Percentiles rank a stretch among this genome's conserved stretches.
phyloP scores from a whole-genome alignment of 2,888 invertebrate species.

The Alloplasta piceator region DNA sequence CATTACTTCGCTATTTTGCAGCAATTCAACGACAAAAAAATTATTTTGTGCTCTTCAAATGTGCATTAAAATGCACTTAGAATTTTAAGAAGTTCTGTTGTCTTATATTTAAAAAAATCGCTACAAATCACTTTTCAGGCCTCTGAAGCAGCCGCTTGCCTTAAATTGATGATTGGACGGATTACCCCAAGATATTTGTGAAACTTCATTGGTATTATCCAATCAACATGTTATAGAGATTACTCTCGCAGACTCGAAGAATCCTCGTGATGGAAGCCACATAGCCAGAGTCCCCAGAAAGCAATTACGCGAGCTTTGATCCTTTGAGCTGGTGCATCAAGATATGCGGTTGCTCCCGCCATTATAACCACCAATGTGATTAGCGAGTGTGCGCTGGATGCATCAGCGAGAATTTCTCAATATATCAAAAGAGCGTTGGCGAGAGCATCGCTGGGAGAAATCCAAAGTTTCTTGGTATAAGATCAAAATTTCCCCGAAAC shows the following conservation, averaged over 20 bases:
- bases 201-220: too few species aligned
- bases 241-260: not conserved
- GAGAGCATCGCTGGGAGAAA: not conserved
- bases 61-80: too few species aligned
- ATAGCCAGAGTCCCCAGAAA: not conserved
- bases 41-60: not conserved
- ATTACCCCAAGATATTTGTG: too few species aligned
- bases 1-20: not conserved
- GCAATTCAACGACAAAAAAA: not conserved
- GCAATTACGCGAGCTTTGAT: conserved; percentile 22
- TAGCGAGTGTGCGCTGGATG: not conserved
- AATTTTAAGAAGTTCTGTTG: too few species aligned
- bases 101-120: too few species aligned
- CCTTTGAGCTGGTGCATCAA: conserved; percentile 9
- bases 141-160: too few species aligned
- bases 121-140: too few species aligned
- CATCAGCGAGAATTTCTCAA: conserved; percentile 10
- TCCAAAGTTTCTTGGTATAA: conserved; percentile 1
- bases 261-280: not conserved
- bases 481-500: conserved; percentile 24
- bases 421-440: not conserved
- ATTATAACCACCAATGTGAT: not conserved
- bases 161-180: too few species aligned
- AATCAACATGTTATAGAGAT: not conserved
- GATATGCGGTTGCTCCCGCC: not conserved